phyloP scores from a whole-genome alignment of 64 coral and sea anemone species.

The Actinia tenebrosa region DNA sequence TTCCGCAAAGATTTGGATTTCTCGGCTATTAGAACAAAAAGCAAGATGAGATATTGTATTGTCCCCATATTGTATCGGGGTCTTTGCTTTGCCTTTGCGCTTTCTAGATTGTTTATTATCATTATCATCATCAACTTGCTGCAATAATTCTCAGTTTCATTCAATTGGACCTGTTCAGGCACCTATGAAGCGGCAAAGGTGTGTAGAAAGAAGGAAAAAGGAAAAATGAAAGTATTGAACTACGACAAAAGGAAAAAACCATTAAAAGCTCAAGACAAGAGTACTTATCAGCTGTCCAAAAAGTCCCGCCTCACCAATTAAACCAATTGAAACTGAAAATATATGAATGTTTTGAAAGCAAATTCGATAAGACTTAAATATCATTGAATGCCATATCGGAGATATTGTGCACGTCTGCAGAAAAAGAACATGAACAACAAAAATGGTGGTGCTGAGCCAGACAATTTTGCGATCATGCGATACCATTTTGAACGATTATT shows the following conservation, averaged over 20 bases:
- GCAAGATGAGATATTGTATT: too few species aligned
- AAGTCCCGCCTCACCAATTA: constrained; percentile 14
- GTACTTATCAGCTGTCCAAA: constrained; percentile 11
- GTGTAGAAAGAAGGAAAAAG: background rate
- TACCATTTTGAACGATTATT: background rate
- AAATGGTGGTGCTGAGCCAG: background rate
- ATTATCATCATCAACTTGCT: background rate
- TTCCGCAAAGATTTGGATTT: too few species aligned
- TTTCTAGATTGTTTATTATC: too few species aligned
- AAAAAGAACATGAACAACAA: background rate
- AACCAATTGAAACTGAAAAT: constrained; percentile 16
- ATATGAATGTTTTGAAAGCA: constrained; percentile 7
- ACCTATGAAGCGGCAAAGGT: background rate
- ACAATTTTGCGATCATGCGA: background rate
- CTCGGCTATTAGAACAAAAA: too few species aligned
- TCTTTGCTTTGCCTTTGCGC: too few species aligned
- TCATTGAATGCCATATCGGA: background rate
- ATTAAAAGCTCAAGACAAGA: constrained; percentile 15
- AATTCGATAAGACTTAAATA: constrained; percentile 1
- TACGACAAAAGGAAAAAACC: constrained; percentile 3
- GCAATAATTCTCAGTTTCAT: background rate
- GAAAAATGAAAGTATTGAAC: background rate
- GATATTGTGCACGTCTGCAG: constrained; percentile 1
- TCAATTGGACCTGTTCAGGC: background rate
- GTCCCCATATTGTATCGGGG: too few species aligned